These are phyloP conservation scores for Tautogolabrus adspersus DNA, from an alignment of 2,113 vertebrate genomes.

Conservation along the genomic window DNA sequence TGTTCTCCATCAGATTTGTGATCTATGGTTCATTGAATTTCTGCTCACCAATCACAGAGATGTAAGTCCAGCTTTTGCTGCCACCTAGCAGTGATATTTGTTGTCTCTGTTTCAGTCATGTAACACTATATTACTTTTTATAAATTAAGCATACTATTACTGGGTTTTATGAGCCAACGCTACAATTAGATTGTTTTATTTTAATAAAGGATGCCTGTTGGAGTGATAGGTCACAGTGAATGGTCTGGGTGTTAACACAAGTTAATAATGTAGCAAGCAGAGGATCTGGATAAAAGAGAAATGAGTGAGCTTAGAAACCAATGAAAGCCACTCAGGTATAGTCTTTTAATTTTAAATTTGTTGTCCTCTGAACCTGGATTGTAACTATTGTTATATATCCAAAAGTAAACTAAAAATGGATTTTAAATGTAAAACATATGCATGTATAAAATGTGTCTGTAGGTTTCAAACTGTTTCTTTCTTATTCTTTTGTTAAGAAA, in stretches of 20 bases:
- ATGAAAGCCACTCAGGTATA: not conserved
- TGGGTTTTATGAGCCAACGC: not conserved
- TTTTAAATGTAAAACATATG: too few relatives aligned
- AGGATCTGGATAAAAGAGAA: not conserved
- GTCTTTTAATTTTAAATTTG: not conserved
- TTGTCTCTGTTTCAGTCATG: not conserved
- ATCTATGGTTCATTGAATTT: not conserved
- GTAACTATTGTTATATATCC: too few relatives aligned
- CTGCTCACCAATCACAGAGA: not conserved
- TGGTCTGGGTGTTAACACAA: not conserved
- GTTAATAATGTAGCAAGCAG: not conserved
- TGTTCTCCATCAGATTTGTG: not conserved
- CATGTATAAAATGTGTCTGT: too few relatives aligned
- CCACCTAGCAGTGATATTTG: constrained; percentile 43
- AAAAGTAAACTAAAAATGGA: too few relatives aligned
- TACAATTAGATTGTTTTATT: too few relatives aligned
- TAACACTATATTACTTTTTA: not conserved
- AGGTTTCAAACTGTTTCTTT: too few relatives aligned
- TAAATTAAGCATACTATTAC: not conserved
- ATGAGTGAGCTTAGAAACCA: not conserved
- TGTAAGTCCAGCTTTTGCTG: constrained; percentile 26
- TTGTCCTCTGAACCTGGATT: not conserved
- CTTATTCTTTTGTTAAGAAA: too few relatives aligned
- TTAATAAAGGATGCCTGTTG: too few relatives aligned
- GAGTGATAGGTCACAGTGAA: too few relatives aligned